These are phyloP conservation scores for Cromileptes altivelis DNA, from an alignment of 2,113 vertebrate genomes.

Conservation along the genomic window DNA sequence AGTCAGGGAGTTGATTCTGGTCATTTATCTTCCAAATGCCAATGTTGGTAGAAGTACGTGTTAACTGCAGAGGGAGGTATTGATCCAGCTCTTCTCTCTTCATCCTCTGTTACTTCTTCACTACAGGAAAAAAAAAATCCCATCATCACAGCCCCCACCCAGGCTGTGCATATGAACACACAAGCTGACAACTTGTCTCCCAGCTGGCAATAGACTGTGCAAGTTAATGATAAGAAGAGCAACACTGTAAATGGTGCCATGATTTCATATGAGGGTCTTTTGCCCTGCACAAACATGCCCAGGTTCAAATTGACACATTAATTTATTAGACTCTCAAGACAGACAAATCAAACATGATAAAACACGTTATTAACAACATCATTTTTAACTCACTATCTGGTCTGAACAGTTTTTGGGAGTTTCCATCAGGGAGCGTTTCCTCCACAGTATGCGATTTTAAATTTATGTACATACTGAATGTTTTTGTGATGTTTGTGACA, in stretches of 20 bases:
- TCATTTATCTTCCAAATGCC: constrained; percentile 66
- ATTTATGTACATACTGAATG: constrained; percentile 15
- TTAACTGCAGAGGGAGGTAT: constrained; percentile 66
- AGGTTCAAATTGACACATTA: constrained; percentile 12
- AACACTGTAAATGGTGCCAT: constrained; percentile 38
- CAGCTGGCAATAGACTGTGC: constrained; percentile 24
- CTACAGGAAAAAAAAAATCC: not conserved
- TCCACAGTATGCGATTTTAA: not conserved
- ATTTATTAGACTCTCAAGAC: not conserved
- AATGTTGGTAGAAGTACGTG: constrained; percentile 50
- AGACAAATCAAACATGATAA: constrained; percentile 1
- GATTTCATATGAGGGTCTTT: constrained; percentile 9
- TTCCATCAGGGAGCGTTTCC: constrained; percentile 13
- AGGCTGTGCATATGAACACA: constrained; percentile 32
- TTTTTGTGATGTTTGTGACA: constrained; percentile 28
- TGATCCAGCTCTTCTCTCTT: constrained; percentile 57
- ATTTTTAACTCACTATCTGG: not conserved
- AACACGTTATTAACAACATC: not conserved
- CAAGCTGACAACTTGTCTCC: constrained; percentile 32
- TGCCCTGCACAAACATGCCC: not conserved
- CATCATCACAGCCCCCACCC: constrained; percentile 16
- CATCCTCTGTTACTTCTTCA: constrained; percentile 13
- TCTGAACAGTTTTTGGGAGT: not conserved
- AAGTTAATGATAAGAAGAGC: constrained; percentile 19
- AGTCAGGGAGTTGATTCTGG: constrained; percentile 45